Conservation (phyloP, 2,888 invertebrate genomes). For the Microchrysa polita region DNA sequence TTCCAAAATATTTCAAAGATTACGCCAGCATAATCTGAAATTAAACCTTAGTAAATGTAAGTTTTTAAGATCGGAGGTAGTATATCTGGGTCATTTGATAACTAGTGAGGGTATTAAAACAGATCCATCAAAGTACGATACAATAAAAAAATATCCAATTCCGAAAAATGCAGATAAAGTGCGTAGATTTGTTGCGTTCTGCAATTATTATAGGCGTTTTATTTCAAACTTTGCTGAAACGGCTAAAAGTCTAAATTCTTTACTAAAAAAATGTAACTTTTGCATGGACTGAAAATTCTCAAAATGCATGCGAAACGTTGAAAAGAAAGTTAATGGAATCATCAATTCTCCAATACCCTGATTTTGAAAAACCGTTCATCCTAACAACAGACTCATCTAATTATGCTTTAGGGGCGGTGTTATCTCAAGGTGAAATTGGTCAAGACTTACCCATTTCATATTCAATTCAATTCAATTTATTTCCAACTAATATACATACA, state of each 20-base stretch:
- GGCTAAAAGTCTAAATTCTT: slow-evolving; percentile 47
- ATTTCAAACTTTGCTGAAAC: slow-evolving; percentile 53
- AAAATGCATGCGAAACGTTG: slow-evolving; percentile 42
- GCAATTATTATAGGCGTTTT: no score
- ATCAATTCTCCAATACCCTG: no score
- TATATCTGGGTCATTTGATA: slow-evolving; percentile 50
- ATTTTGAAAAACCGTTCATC: no score
- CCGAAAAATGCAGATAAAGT: slow-evolving; percentile 52
- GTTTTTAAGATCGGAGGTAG: slow-evolving; percentile 50
- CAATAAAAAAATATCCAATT: slow-evolving; percentile 51
- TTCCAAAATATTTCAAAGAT: no score
- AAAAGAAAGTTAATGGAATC: slow-evolving; percentile 25
- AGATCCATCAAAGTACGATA: slow-evolving; percentile 51
- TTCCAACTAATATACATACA: no score
- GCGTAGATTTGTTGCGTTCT: no score
- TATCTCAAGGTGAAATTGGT: no score
- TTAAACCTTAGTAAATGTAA: no score
- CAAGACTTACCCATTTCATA: slow-evolving; percentile 54
- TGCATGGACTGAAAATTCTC: slow-evolving; percentile 42
- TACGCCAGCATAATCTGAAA: no score
- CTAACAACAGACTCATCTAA: not conserved
- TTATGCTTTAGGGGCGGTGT: no score
- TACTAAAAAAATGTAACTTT: slow-evolving; percentile 50
- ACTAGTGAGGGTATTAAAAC: slow-evolving; percentile 49
- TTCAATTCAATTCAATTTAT: no score